phyloP scores from a whole-genome alignment of 2,113 vertebrate species.

The Hepsetus odoe region DNA sequence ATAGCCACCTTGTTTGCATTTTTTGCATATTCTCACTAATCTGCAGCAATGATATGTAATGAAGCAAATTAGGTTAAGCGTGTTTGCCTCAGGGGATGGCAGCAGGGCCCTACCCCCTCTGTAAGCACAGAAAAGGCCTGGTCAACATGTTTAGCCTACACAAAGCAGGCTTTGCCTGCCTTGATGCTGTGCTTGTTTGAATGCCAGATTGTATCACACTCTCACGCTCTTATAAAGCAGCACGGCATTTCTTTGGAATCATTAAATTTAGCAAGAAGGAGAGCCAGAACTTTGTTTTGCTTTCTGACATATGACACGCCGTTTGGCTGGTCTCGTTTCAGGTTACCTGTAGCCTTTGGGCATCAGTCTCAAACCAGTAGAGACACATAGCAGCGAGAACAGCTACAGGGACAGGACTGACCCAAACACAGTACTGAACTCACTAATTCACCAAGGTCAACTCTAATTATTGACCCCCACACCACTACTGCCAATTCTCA shows the following conservation, averaged over 20 bases:
- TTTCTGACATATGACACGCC: too few species aligned
- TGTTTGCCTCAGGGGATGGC: conserved; percentile 33
- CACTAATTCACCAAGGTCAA: background rate
- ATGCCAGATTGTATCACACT: background rate
- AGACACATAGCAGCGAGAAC: background rate
- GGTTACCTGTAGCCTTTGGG: too few species aligned
- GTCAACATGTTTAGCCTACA: conserved; percentile 35
- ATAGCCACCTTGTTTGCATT: conserved; percentile 27
- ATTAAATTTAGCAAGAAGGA: background rate
- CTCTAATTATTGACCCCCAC: background rate
- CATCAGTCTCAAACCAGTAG: background rate
- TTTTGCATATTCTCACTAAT: conserved; percentile 33
- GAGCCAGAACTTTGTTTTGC: background rate
- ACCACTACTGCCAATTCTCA: background rate
- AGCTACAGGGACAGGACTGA: background rate
- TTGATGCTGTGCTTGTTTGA: conserved; percentile 9
- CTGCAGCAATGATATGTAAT: conserved; percentile 28
- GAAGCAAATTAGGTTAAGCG: conserved; percentile 47
- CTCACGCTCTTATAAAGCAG: background rate
- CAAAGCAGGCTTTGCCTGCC: background rate
- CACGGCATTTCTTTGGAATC: background rate
- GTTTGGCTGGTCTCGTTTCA: too few species aligned
- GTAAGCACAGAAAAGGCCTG: background rate
- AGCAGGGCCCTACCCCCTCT: conserved; percentile 2
- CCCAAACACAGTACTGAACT: too few species aligned